These are phyloP conservation scores for Diaperis boleti DNA, from an alignment of 2,888 invertebrate species.

Conservation along the genomic window DNA sequence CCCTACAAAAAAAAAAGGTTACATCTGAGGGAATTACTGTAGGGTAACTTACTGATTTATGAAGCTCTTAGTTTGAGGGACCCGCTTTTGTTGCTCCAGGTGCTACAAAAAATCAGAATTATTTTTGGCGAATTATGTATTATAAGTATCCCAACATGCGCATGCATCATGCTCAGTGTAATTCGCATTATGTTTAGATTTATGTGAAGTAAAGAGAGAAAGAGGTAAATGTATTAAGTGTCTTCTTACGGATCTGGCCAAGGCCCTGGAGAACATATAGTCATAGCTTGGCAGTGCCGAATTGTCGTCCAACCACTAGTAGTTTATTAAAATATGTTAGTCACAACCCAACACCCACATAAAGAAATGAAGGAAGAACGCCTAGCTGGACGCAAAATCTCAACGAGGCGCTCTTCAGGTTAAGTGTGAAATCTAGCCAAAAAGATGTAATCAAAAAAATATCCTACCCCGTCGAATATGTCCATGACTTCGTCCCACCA, in stretches of 20 bases:
- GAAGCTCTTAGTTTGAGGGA: conserved; percentile 79
- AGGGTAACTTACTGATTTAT: conserved; percentile 78
- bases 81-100: conserved; percentile 78
- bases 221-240: conserved; percentile 7
- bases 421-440: conserved; percentile 27
- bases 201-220: conserved; percentile 4
- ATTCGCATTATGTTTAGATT: not conserved
- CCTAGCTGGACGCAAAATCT: not conserved
- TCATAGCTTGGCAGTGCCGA: conserved; percentile 76
- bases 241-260: conserved; percentile 78
- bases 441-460: conserved; percentile 59
- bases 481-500: conserved; percentile 98
- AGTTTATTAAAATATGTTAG: conserved; percentile 47
- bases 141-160: conserved; percentile 1
- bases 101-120: conserved; percentile 68
- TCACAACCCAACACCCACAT: conserved; percentile 44
- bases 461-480: conserved; percentile 94
- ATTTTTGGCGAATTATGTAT: conserved; percentile 15
- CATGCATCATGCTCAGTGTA: conserved; percentile 26
- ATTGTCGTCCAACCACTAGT: conserved; percentile 82
- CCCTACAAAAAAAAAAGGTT: conserved; percentile 68
- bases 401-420: conserved; percentile 1
- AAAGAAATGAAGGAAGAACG: conserved; percentile 3
- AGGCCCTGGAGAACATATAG: conserved; percentile 78
- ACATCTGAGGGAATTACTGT: no score